phyloP scores from a whole-genome alignment of 2,888 invertebrate genomes.

The Drosophila planitibia region DNA sequence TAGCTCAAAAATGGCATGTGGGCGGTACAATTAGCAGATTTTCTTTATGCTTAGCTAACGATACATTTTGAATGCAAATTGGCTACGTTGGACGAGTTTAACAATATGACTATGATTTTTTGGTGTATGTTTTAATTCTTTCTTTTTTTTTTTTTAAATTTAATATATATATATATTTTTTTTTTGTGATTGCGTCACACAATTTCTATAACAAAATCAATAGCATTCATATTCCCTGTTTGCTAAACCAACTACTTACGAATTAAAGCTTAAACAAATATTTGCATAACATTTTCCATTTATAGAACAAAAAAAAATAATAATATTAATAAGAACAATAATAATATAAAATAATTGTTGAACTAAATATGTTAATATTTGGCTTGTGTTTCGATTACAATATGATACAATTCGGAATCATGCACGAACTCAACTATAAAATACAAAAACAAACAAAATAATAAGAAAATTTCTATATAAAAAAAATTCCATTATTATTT shows the following conservation, averaged over 20 bases:
- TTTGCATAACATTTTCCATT: constrained; percentile 38
- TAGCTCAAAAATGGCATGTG: constrained; percentile 40
- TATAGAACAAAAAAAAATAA: constrained; percentile 41
- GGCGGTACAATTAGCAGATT: constrained; percentile 26
- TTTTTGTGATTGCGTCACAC: constrained; percentile 10
- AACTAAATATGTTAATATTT: constrained; percentile 54
- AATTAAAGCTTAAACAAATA: constrained; percentile 18
- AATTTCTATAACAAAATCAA: constrained; percentile 10
- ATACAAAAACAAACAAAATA: constrained; percentile 15
- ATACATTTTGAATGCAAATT: constrained; percentile 58
- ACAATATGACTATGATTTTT: constrained; percentile 39
- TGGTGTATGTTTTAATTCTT: not conserved
- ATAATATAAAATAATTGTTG: constrained; percentile 27
- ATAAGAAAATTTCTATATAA: constrained; percentile 19
- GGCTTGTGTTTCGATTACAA: constrained; percentile 60
- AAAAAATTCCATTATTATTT: constrained; percentile 32
- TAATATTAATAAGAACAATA: not conserved
- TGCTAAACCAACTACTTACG: constrained; percentile 31
- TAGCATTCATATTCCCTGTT: constrained; percentile 26
- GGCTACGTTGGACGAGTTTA: constrained; percentile 54
- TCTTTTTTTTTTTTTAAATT: constrained; percentile 4
- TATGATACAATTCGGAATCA: constrained; percentile 8
- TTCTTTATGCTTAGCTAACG: constrained; percentile 8
- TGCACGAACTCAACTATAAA: constrained; percentile 2
- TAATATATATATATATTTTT: not conserved